phyloP scores from a whole-genome alignment of 2,113 vertebrate genomes.

The Paratilapia polleni region DNA sequence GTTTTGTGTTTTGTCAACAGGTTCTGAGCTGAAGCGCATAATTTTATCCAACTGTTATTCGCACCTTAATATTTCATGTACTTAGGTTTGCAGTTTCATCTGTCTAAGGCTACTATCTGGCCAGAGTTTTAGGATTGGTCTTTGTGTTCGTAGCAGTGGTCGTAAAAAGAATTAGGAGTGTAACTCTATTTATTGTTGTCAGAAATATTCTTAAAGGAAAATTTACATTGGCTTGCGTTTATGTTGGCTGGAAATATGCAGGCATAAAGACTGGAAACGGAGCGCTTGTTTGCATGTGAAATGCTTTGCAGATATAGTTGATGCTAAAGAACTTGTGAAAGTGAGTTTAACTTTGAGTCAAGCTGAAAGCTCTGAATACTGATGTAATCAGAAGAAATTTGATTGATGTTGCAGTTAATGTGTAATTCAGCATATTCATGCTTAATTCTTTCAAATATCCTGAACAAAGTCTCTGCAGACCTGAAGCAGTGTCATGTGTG shows the following conservation, averaged over 20 bases:
- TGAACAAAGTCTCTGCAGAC: not conserved
- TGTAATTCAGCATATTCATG: not conserved
- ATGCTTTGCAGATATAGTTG: not conserved
- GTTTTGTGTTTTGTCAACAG: too few species aligned
- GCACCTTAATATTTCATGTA: not conserved
- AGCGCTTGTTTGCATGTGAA: not conserved
- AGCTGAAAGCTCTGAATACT: not conserved
- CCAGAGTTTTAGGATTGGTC: not conserved
- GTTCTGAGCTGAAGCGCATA: too few species aligned
- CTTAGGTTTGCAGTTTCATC: not conserved
- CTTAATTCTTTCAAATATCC: not conserved
- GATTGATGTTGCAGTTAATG: not conserved
- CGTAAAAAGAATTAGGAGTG: too few species aligned
- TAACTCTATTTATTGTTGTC: too few species aligned
- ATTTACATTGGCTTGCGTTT: too few species aligned
- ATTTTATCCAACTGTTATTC: too few species aligned
- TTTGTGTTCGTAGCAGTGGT: not conserved
- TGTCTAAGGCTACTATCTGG: not conserved
- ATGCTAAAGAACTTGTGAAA: not conserved
- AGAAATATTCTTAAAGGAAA: too few species aligned
- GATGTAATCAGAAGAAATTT: not conserved
- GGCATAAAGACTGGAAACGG: too few species aligned
- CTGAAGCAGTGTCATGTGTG: not conserved
- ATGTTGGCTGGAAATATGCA: too few species aligned
- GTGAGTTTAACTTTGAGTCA: not conserved